phyloP scores from a whole-genome alignment of 2,797 vertebrate genomes.

The Pachyuromys duprasi region DNA sequence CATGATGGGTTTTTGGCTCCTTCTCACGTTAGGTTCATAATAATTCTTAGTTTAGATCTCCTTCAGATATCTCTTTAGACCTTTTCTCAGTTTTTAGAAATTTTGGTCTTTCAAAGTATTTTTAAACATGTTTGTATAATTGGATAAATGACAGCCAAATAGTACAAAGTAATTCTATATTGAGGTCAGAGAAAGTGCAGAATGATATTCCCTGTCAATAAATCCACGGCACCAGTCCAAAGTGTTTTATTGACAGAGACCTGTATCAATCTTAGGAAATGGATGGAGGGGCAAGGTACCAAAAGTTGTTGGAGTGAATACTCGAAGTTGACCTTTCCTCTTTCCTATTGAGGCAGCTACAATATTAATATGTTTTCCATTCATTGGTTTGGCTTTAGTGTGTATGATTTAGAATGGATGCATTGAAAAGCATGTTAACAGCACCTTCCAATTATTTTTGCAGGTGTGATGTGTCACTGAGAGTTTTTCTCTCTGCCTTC shows the following conservation, averaged over 20 bases:
- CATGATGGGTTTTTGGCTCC: background rate
- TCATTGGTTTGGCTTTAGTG: background rate
- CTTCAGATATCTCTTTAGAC: background rate
- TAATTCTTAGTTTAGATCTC: background rate
- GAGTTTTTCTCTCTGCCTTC: background rate
- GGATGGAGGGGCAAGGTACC: background rate
- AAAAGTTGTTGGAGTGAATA: background rate
- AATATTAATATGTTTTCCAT: slow-evolving; percentile 27
- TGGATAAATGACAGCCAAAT: slow-evolving; percentile 37
- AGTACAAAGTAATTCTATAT: background rate
- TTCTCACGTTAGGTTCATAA: background rate
- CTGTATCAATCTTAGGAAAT: background rate
- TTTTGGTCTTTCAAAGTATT: slow-evolving; percentile 3
- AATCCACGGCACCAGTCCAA: background rate
- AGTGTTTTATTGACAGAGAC: background rate
- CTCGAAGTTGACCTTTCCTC: background rate
- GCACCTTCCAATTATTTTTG: slow-evolving; percentile 45
- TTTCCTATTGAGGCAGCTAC: background rate
- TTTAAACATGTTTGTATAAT: slow-evolving; percentile 45
- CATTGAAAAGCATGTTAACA: background rate
- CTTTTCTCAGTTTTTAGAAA: slow-evolving; percentile 17
- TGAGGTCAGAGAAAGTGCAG: background rate
- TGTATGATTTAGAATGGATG: slow-evolving; percentile 13
- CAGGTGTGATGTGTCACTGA: slow-evolving; percentile 27
- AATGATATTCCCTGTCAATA: background rate